Evolutionary conservation across 53 echinoderm and acorn worm species (phyloP).

Genomic region (Holothuria scabra): DNA sequence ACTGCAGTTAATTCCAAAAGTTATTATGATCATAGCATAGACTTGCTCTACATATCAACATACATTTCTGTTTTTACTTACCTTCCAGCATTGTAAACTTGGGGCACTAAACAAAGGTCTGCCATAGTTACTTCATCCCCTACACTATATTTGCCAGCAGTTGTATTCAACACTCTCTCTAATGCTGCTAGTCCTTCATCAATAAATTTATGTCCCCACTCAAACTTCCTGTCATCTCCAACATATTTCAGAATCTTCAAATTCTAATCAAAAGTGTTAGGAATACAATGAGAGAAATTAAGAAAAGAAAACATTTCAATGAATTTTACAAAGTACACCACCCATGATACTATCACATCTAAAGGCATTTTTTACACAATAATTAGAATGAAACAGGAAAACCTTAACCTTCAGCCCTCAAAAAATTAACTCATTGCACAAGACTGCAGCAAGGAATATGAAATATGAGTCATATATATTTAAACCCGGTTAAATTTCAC

Average conservation of each 20-base stretch:
- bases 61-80: neutral
- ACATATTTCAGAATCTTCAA: constrained; percentile 67
- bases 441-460: no score
- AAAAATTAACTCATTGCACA: no score
- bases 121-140: constrained; percentile 90
- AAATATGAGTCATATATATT: no score
- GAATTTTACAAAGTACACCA: neutral
- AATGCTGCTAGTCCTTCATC: constrained; percentile 69
- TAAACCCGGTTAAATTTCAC: no score
- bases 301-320: neutral
- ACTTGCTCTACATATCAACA: no score
- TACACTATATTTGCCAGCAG: constrained; percentile 88
- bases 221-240: constrained; percentile 75
- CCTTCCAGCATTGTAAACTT: constrained; percentile 95
- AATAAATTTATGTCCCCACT: constrained; percentile 79
- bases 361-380: no score
- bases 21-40: no score
- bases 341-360: neutral
- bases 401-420: no score
- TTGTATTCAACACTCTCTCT: constrained; percentile 66
- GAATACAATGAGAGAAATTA: neutral
- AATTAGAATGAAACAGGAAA: no score
- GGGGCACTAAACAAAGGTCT: constrained; percentile 83
- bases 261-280: constrained; percentile 57
- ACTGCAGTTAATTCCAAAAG: no score